phyloP scores from a whole-genome alignment of 37 sponge, comb jelly and placozoan genomes.

The Halichondria panicea region DNA sequence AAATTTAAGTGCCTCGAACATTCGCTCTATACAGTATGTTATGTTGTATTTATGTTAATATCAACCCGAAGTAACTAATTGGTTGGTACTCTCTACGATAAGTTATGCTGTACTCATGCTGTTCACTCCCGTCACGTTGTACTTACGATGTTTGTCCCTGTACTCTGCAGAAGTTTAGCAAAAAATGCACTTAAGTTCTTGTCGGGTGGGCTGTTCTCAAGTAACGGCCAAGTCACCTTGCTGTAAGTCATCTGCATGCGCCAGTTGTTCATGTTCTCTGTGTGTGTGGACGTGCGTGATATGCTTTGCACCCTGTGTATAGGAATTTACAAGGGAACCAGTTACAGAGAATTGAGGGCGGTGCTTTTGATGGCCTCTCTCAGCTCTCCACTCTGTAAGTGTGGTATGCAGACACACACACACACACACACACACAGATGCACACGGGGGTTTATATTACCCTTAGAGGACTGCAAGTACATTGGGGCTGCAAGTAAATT shows the following conservation, averaged over 20 bases:
- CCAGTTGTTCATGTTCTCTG: background rate
- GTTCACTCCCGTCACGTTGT: too few relatives aligned
- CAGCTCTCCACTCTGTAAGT: constrained; percentile 12
- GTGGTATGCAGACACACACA: background rate
- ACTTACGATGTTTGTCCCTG: background rate
- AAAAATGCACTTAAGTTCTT: constrained; percentile 7
- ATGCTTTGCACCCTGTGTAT: too few relatives aligned
- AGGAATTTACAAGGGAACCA: constrained; percentile 23
- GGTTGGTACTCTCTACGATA: too few relatives aligned
- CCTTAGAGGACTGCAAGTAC: too few relatives aligned
- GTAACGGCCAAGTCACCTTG: background rate
- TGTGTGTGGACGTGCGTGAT: background rate
- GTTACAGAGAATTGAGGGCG: background rate
- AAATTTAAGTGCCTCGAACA: too few relatives aligned
- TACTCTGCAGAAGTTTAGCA: constrained; percentile 16
- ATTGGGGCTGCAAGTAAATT: too few relatives aligned
- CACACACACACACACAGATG: constrained; percentile 3
- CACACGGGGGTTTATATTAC: too few relatives aligned
- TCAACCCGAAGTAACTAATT: too few relatives aligned
- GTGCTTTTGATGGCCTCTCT: constrained; percentile 8
- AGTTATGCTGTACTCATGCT: too few relatives aligned
- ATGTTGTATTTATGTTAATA: too few relatives aligned
- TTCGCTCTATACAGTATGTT: too few relatives aligned
- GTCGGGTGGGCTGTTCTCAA: background rate
- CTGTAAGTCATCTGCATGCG: background rate